These are phyloP conservation scores for Chromis chromis DNA, from an alignment of 2,797 vertebrate species.

Conservation along the genomic window DNA sequence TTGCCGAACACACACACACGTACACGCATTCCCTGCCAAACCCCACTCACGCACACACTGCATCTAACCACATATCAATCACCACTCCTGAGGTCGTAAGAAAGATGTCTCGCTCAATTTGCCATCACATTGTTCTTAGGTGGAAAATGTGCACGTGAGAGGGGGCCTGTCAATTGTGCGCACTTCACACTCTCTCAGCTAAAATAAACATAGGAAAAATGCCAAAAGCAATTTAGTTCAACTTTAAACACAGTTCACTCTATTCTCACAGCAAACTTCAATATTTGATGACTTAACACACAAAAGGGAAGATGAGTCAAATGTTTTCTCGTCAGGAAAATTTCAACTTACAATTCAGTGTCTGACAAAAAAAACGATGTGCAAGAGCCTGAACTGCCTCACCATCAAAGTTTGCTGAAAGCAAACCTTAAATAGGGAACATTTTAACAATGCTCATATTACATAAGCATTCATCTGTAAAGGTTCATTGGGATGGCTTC, in stretches of 20 bases:
- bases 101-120: constrained; percentile 74
- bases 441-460: constrained; percentile 5
- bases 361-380: constrained; percentile 2
- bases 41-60: constrained; percentile 28
- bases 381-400: background rate
- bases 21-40: constrained; percentile 20
- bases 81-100: constrained; percentile 62
- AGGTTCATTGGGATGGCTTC: background rate
- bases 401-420: constrained; percentile 1
- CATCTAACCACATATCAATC: constrained; percentile 74
- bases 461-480: background rate
- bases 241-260: constrained; percentile 40
- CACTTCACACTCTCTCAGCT: constrained; percentile 53
- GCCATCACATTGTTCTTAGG: constrained; percentile 64
- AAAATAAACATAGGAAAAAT: constrained; percentile 62
- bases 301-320: constrained; percentile 37
- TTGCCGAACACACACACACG: background rate
- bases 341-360: constrained; percentile 3
- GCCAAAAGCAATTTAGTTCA: constrained; percentile 57
- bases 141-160: constrained; percentile 64
- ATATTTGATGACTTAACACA: constrained; percentile 56
- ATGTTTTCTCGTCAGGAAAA: constrained; percentile 35
- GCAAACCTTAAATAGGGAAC: constrained; percentile 6
- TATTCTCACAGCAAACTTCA: constrained; percentile 35
- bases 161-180: constrained; percentile 68